These are phyloP conservation scores for Datnioides undecimradiatus DNA, from an alignment of 2,113 vertebrate genomes.

Conservation along the genomic window DNA sequence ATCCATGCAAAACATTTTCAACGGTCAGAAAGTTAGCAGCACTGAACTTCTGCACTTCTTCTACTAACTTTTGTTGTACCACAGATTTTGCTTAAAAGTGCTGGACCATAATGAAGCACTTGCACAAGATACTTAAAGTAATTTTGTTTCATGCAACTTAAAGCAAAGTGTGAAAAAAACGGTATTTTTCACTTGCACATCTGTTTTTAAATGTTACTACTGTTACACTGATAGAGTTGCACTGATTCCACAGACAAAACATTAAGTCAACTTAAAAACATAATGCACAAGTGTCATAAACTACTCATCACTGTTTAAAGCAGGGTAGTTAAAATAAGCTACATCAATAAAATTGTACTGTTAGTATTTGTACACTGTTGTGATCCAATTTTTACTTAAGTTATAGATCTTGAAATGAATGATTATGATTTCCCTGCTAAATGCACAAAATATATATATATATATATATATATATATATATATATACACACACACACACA, in stretches of 20 bases:
- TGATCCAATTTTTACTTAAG: background rate
- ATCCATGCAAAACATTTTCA: too few relatives aligned
- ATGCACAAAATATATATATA: too few relatives aligned
- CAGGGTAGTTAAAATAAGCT: background rate
- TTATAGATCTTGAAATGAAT: background rate
- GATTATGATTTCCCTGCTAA: background rate
- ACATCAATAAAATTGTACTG: background rate
- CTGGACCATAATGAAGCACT: background rate
- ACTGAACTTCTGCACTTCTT: too few relatives aligned
- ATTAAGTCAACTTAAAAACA: background rate
- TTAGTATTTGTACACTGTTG: background rate
- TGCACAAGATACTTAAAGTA: background rate
- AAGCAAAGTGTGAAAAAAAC: background rate
- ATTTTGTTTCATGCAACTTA: background rate
- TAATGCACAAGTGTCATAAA: background rate
- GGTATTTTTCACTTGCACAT: background rate
- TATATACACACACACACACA: too few relatives aligned
- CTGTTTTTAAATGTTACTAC: background rate
- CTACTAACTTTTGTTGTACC: too few relatives aligned
- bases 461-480: too few relatives aligned
- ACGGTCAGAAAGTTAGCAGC: too few relatives aligned
- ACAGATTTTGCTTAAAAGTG: background rate
- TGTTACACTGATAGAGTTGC: background rate
- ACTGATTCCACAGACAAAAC: background rate
- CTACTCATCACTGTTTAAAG: background rate